A percentile compares a stretch with the other conserved stretches of the same genome.
phyloP scores from a whole-genome alignment of 2,888 invertebrate genomes.

The Stegana nigrithorax region DNA sequence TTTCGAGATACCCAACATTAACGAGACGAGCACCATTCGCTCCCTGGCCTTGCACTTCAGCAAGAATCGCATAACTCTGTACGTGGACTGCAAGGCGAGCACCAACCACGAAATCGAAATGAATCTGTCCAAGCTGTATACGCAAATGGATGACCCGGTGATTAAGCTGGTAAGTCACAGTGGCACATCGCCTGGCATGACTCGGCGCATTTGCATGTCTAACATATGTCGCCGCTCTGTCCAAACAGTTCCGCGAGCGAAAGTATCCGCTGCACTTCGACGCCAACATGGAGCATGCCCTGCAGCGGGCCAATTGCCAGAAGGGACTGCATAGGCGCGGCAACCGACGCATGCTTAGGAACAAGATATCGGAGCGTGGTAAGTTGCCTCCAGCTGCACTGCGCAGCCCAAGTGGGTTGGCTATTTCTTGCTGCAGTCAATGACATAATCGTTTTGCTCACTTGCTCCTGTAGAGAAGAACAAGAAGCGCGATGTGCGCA shows the following conservation, averaged over 20 bases:
- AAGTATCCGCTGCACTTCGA: constrained; percentile 69
- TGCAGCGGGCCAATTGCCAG: constrained; percentile 68
- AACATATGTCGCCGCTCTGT: background rate
- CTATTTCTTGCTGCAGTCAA: background rate
- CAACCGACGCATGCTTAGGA: constrained; percentile 64
- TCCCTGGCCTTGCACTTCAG: constrained; percentile 67
- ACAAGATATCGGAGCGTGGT: constrained; percentile 67
- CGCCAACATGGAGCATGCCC: constrained; percentile 64
- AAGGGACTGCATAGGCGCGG: constrained; percentile 64
- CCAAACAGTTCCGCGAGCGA: constrained; percentile 65
- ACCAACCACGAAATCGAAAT: constrained; percentile 65
- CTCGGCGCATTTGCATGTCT: background rate
- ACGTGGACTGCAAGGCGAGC: constrained; percentile 67
- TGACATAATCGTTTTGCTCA: background rate
- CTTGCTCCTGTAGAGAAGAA: constrained; percentile 60
- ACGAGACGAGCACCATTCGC: constrained; percentile 68
- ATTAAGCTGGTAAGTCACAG: constrained; percentile 66
- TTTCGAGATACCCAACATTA: constrained; percentile 66
- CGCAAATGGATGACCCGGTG: constrained; percentile 69
- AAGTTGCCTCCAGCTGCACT: constrained; percentile 31
- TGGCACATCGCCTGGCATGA: background rate
- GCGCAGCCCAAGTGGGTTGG: constrained; percentile 28
- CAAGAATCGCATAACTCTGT: constrained; percentile 63
- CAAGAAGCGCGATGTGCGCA: constrained; percentile 68
- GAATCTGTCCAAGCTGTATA: constrained; percentile 65